phyloP scores from a whole-genome alignment of 2,888 invertebrate genomes.

The Lasioglossum vierecki region DNA sequence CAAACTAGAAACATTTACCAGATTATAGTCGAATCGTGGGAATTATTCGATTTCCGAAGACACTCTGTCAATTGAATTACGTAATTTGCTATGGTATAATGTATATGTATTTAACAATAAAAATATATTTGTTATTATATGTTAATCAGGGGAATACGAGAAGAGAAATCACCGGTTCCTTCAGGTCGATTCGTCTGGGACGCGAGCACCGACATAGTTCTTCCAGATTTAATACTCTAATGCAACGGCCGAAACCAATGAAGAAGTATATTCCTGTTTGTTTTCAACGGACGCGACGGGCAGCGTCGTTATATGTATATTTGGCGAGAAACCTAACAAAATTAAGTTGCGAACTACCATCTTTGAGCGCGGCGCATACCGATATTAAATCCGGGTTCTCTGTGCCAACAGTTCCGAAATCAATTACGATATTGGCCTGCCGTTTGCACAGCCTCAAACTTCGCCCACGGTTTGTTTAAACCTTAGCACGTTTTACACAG shows the following conservation, averaged over 20 bases:
- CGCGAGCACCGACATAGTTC: background rate
- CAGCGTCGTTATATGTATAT: slow-evolving; percentile 33
- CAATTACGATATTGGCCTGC: slow-evolving; percentile 80
- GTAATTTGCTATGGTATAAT: no score
- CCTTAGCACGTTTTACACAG: slow-evolving; percentile 29
- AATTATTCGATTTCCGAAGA: background rate
- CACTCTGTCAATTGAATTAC: background rate
- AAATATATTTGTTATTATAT: background rate
- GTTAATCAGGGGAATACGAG: background rate
- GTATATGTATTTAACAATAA: background rate
- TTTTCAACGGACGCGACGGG: slow-evolving; percentile 1
- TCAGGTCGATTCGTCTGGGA: slow-evolving; percentile 2
- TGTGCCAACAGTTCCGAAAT: slow-evolving; percentile 76
- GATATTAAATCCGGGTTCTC: slow-evolving; percentile 70
- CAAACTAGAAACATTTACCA: background rate
- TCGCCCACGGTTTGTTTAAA: slow-evolving; percentile 44
- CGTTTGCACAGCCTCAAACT: slow-evolving; percentile 74
- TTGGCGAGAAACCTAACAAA: slow-evolving; percentile 45
- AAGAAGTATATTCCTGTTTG: slow-evolving; percentile 29
- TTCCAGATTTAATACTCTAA: slow-evolving; percentile 49
- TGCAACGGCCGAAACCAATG: slow-evolving; percentile 25
- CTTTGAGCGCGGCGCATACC: slow-evolving; percentile 29
- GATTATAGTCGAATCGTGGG: background rate
- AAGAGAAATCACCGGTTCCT: background rate
- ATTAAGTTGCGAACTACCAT: slow-evolving; percentile 47